Percentiles rank a stretch among this genome's conserved stretches.
phyloP scores from a whole-genome alignment of 2,113 vertebrate genomes.

The Heliornis fulica region DNA sequence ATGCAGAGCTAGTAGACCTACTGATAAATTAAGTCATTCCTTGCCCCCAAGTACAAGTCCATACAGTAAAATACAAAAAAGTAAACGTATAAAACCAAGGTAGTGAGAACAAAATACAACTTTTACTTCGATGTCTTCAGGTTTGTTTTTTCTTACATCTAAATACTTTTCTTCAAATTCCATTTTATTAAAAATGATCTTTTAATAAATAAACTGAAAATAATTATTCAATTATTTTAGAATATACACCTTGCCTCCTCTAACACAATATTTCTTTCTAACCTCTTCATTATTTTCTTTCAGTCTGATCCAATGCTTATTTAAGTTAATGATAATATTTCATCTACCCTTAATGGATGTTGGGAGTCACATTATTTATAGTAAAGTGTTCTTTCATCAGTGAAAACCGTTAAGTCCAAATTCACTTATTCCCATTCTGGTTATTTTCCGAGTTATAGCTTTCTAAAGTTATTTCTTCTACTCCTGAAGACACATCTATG shows the following conservation, averaged over 20 bases:
- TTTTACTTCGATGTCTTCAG: not conserved
- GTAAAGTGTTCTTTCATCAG: not conserved
- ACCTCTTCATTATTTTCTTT: not conserved
- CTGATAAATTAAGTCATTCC: not conserved
- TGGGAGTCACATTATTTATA: not conserved
- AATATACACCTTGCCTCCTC: not conserved
- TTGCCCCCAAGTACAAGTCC: not conserved
- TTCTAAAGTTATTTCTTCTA: slow-evolving; percentile 43
- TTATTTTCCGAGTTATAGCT: slow-evolving; percentile 45
- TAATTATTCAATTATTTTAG: not conserved
- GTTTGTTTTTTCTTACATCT: not conserved
- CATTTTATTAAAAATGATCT: not conserved
- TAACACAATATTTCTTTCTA: not conserved
- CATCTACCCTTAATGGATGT: not conserved
- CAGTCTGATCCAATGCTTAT: not conserved
- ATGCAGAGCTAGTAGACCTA: not conserved
- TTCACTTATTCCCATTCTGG: not conserved
- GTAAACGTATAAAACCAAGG: not conserved
- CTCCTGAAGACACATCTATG: slow-evolving; percentile 52
- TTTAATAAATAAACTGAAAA: not conserved
- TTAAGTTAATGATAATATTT: not conserved
- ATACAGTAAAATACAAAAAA: not conserved
- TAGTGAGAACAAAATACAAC: not conserved
- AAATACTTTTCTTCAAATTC: not conserved
- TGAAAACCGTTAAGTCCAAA: not conserved